These are phyloP conservation scores for Macquaria australasica DNA, from an alignment of 2,113 vertebrate genomes.

Conservation along the genomic window DNA sequence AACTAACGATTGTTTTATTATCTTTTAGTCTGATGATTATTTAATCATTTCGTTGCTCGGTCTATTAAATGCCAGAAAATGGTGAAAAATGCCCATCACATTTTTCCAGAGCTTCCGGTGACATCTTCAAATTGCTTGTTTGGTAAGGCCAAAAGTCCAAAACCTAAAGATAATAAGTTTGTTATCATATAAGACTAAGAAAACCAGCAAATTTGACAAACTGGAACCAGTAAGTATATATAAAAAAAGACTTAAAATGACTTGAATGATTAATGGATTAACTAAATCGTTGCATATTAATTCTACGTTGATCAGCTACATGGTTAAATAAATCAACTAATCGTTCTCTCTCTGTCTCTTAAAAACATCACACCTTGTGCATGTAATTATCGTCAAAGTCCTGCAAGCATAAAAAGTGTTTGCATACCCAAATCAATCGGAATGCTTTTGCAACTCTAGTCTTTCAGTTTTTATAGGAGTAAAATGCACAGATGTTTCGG, in stretches of 20 bases:
- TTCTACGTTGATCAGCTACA: background rate
- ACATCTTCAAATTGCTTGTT: background rate
- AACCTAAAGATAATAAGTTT: background rate
- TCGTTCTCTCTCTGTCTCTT: background rate
- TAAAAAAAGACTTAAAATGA: background rate
- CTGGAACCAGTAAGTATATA: background rate
- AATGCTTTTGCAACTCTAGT: too few relatives aligned
- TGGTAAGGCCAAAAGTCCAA: background rate
- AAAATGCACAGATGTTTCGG: background rate
- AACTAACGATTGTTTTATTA: background rate
- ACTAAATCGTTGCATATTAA: background rate
- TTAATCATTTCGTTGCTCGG: background rate
- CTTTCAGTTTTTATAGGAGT: background rate
- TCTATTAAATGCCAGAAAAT: background rate
- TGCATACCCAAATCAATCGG: too few relatives aligned
- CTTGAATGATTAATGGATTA: background rate
- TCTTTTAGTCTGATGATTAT: background rate
- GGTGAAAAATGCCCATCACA: background rate
- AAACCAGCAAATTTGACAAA: background rate
- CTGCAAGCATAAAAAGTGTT: background rate
- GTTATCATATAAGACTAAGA: background rate
- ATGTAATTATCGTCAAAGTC: background rate
- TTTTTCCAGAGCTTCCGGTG: background rate
- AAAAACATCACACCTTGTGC: background rate
- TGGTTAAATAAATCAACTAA: background rate